Evolutionary conservation across 2,797 vertebrate genomes (phyloP), one percentile per base, ranked within the genome.

Genomic region (Phoebastria nigripes): DNA sequence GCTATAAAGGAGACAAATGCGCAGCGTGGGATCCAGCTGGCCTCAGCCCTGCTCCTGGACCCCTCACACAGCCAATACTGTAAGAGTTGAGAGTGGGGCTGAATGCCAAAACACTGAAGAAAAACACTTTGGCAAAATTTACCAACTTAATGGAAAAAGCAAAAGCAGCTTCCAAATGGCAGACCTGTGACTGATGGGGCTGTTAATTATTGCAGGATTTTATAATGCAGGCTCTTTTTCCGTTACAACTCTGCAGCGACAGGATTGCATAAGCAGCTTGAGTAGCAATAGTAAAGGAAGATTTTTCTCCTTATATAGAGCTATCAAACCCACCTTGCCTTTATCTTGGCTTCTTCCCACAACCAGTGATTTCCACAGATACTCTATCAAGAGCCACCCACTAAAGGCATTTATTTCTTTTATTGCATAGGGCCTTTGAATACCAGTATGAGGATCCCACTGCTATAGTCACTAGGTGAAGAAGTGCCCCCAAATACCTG

Each of bases 141-240:
- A 96, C 96, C 93, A 89, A 77, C 89, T 89, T 96, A 97, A 94
- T 97, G 97, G 97, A 97, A 97, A 97, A 97, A 95, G 94, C 94
- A 93, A 97, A 89, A 85, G 71, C 33, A 14, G 93, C 90, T 97
- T 96, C 94, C 94, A 96, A 96, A 96, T 97, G 94, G 91, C 93
- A 97, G 96, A 89, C 22, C 77, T 96, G 93, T 82, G 96, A 90
- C 29, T 71, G 96, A 96, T 63, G 80, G 95, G 81, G 92, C 85
- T 89, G 95, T 95, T 97, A 92, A 97, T 96, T 96, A 97, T 82
- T 55, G 74, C 87, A 41, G 41, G 73, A 59, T 80, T 96, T 91
- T 89, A 87, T 69, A 92, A 54, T 17, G 82, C 85, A 79, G 87
- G 51, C 72, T 90, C 90, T 96, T 96, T 96, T 96, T 96, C 95